Conservation (phyloP, 2,797 vertebrate species). For the Odontamblyopus rebecca region DNA sequence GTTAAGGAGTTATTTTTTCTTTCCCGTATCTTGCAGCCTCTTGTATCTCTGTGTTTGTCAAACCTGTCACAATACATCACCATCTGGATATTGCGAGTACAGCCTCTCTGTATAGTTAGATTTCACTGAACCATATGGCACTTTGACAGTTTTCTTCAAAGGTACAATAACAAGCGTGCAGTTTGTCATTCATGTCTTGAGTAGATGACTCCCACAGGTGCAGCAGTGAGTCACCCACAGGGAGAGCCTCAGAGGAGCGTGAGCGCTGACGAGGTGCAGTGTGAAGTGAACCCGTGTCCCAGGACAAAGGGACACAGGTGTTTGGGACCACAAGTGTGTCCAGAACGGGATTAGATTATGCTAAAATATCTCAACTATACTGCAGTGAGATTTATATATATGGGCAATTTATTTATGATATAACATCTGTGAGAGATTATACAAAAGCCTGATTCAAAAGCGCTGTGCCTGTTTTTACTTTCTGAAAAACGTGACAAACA, state of each 20-base stretch:
- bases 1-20: too few relatives aligned
- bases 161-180: neutral
- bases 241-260: too few relatives aligned
- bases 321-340: neutral
- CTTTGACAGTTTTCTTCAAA: neutral
- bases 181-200: neutral
- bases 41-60: too few relatives aligned
- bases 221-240: neutral
- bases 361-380: neutral
- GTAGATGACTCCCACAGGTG: neutral
- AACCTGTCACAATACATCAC: too few relatives aligned
- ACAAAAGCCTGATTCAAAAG: too few relatives aligned
- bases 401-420: neutral
- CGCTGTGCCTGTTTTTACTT: too few relatives aligned
- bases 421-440: too few relatives aligned
- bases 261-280: neutral
- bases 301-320: constrained; percentile 1
- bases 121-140: too few relatives aligned
- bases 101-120: too few relatives aligned
- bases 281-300: neutral
- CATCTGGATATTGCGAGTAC: too few relatives aligned
- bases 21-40: too few relatives aligned
- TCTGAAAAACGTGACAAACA: too few relatives aligned
- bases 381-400: neutral
- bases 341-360: neutral